A percentile compares a stretch with the other conserved stretches of the same genome.
These are phyloP conservation scores for Gallinago solitaria DNA, from an alignment of 2,797 vertebrate species.

Conservation along the genomic window DNA sequence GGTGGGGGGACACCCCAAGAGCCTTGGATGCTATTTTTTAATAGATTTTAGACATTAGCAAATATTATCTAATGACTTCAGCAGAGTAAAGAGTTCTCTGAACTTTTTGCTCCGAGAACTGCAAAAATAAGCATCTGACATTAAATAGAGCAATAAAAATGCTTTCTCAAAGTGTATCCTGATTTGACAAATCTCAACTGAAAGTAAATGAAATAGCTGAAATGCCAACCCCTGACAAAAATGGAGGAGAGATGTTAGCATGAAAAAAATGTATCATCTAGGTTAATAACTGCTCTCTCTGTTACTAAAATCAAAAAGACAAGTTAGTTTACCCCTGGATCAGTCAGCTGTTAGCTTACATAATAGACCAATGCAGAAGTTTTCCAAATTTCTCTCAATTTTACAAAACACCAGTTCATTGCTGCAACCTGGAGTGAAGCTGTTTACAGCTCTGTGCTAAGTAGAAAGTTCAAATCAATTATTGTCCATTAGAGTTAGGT, in stretches of 20 bases:
- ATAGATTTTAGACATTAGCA: neutral
- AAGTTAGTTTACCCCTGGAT: conserved; percentile 62
- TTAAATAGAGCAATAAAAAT: conserved; percentile 1
- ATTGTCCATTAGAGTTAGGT: conserved; percentile 87
- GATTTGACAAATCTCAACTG: conserved; percentile 17
- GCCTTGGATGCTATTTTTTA: neutral
- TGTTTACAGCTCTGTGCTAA: conserved; percentile 83
- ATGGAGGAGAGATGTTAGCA: conserved; percentile 29
- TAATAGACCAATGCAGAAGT: conserved; percentile 68
- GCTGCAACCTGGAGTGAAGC: conserved; percentile 74
- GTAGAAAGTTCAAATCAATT: conserved; percentile 87
- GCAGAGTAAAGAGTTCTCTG: neutral
- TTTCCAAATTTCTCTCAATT: conserved; percentile 77
- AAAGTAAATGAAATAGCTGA: conserved; percentile 47
- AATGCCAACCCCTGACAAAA: conserved; percentile 48
- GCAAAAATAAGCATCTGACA: neutral
- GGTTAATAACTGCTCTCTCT: conserved; percentile 59
- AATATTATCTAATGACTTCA: neutral
- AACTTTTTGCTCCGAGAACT: neutral
- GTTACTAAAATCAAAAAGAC: conserved; percentile 60
- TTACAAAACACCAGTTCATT: conserved; percentile 79
- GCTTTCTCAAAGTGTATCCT: neutral
- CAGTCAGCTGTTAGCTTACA: conserved; percentile 55
- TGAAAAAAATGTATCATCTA: conserved; percentile 39
- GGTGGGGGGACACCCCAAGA: neutral